Conservation (phyloP, 1,140 invertebrate species). For the Atta texana region DNA sequence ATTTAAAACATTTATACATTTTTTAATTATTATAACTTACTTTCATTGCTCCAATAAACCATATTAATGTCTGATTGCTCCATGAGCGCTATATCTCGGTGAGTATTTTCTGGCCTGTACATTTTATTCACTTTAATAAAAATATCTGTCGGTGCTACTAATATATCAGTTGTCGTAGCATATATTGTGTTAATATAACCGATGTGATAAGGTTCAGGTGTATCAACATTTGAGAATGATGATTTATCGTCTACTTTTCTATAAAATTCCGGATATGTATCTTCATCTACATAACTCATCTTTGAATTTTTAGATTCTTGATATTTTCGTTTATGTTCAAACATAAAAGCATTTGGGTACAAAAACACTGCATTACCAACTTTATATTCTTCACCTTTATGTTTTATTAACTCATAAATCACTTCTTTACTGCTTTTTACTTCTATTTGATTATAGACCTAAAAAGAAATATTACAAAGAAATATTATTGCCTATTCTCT, state of each 20-base stretch:
- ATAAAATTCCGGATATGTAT: conserved; percentile 92
- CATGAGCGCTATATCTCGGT: conserved; percentile 85
- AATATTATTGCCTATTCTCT: conserved; percentile 22
- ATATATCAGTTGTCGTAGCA: conserved; percentile 85
- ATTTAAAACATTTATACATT: neutral
- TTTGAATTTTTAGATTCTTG: conserved; percentile 79
- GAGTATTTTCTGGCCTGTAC: conserved; percentile 93
- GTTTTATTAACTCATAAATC: conserved; percentile 76
- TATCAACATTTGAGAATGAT: conserved; percentile 91
- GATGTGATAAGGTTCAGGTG: conserved; percentile 92
- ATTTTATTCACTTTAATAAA: conserved; percentile 90
- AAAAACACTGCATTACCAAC: conserved; percentile 92
- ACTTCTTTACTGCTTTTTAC: conserved; percentile 73
- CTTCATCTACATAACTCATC: conserved; percentile 88
- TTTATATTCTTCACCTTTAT: conserved; percentile 88
- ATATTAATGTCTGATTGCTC: conserved; percentile 91
- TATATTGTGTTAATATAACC: conserved; percentile 89
- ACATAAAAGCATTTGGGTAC: conserved; percentile 89
- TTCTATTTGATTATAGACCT: conserved; percentile 76
- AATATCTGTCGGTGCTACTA: conserved; percentile 88
- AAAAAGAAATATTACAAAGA: conserved; percentile 87
- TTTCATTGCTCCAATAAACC: conserved; percentile 92
- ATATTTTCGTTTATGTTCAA: conserved; percentile 85
- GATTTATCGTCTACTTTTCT: conserved; percentile 90
- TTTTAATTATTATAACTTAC: conserved; percentile 79